These are phyloP conservation scores for Limnephilus lunatus DNA, from an alignment of 2,888 invertebrate genomes.

Conservation along the genomic window DNA sequence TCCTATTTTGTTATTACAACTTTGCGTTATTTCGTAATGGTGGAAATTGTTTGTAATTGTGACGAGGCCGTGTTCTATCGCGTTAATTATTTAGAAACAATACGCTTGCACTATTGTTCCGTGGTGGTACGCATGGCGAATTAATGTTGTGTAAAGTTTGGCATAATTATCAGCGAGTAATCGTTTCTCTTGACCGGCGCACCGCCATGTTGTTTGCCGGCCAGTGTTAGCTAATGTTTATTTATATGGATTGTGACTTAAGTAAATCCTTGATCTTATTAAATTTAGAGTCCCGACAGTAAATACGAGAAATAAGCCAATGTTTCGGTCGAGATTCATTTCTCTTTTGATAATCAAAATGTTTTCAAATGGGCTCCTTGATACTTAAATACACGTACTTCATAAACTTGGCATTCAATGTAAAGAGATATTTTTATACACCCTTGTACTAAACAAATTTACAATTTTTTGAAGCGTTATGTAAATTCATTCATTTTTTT, in stretches of 20 bases:
- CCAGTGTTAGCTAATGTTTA: not conserved
- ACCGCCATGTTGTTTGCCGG: not conserved
- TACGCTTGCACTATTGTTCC: conserved; percentile 19
- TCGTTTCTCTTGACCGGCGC: conserved; percentile 1
- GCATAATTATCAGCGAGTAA: not conserved
- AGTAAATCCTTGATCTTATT: not conserved
- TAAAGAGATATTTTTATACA: too few relatives aligned
- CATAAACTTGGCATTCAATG: not conserved
- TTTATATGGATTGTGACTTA: not conserved
- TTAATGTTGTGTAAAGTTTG: conserved; percentile 21
- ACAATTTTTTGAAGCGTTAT: too few relatives aligned
- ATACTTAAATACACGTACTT: not conserved
- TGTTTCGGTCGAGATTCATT: not conserved
- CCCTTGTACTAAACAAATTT: too few relatives aligned
- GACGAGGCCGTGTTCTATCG: conserved; percentile 51
- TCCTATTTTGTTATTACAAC: not conserved
- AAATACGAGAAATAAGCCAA: not conserved
- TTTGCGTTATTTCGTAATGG: not conserved
- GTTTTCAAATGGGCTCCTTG: not conserved
- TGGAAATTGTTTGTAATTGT: conserved; percentile 35
- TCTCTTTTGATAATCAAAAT: not conserved
- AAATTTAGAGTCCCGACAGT: not conserved
- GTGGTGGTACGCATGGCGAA: conserved; percentile 26
- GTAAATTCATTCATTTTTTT: too few relatives aligned
- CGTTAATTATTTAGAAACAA: conserved; percentile 38